Conservation (phyloP, 2,888 invertebrate genomes). For the Aquatica leii region DNA sequence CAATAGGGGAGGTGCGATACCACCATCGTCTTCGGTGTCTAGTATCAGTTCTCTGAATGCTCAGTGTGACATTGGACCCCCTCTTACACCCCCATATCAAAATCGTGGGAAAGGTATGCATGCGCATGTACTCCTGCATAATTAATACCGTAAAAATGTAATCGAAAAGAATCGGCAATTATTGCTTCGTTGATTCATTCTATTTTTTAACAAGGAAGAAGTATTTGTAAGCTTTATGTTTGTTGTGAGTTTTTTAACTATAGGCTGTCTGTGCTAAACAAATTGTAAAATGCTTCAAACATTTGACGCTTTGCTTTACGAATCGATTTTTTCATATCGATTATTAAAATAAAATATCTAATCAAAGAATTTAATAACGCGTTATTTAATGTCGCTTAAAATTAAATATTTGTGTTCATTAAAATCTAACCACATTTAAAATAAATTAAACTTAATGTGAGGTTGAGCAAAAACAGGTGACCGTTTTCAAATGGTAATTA, state of each 20-base stretch:
- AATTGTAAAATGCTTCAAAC: neutral
- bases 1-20: conserved; percentile 61
- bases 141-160: neutral
- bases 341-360: too few relatives aligned
- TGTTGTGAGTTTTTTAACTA: conserved; percentile 5
- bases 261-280: too few relatives aligned
- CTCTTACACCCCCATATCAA: conserved; percentile 56
- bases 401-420: too few relatives aligned
- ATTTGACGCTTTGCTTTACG: neutral
- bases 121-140: conserved; percentile 34
- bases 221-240: conserved; percentile 24
- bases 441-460: too few relatives aligned
- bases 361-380: too few relatives aligned
- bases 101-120: conserved; percentile 58
- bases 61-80: conserved; percentile 53
- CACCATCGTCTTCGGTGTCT: conserved; percentile 64
- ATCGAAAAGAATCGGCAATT: too few relatives aligned
- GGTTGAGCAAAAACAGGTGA: too few relatives aligned
- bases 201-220: neutral
- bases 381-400: too few relatives aligned
- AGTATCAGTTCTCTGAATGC: conserved; percentile 62
- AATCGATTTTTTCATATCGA: too few relatives aligned
- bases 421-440: too few relatives aligned
- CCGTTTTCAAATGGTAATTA: too few relatives aligned
- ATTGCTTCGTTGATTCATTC: neutral